Conservation (phyloP, 1,140 invertebrate genomes). For the Mactra quadrangularis region DNA sequence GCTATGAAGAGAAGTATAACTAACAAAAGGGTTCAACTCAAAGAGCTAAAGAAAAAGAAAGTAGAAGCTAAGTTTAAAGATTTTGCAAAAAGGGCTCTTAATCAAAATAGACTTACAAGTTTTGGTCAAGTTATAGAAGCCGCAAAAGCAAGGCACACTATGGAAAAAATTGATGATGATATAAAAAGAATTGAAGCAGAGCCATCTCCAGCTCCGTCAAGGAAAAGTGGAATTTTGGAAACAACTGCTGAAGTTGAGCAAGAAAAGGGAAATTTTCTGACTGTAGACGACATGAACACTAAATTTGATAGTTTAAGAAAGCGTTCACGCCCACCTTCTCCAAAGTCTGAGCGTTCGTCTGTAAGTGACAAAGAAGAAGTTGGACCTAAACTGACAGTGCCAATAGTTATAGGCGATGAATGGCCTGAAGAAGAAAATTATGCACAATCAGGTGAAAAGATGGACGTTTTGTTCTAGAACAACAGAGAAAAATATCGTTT, state of each 20-base stretch:
- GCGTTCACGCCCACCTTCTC: no score
- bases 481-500: no score
- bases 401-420: slow-evolving; percentile 43
- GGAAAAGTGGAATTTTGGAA: neutral
- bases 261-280: neutral
- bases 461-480: slow-evolving; percentile 21
- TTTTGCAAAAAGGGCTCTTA: no score
- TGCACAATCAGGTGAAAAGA: neutral
- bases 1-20: slow-evolving; percentile 11
- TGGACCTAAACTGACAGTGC: neutral
- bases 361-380: neutral
- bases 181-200: neutral
- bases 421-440: slow-evolving; percentile 54
- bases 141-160: neutral
- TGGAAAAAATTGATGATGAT: neutral
- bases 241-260: neutral
- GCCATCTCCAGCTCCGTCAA: no score
- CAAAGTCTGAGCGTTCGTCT: neutral
- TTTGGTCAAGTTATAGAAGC: neutral
- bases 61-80: no score
- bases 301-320: neutral
- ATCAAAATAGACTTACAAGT: no score
- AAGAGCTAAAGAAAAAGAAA: slow-evolving; percentile 4
- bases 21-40: slow-evolving; percentile 16
- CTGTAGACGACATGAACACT: neutral